Base-by-base conservation (phyloP, 2,888 invertebrate genomes). In the Rhingia campestris region DNA sequence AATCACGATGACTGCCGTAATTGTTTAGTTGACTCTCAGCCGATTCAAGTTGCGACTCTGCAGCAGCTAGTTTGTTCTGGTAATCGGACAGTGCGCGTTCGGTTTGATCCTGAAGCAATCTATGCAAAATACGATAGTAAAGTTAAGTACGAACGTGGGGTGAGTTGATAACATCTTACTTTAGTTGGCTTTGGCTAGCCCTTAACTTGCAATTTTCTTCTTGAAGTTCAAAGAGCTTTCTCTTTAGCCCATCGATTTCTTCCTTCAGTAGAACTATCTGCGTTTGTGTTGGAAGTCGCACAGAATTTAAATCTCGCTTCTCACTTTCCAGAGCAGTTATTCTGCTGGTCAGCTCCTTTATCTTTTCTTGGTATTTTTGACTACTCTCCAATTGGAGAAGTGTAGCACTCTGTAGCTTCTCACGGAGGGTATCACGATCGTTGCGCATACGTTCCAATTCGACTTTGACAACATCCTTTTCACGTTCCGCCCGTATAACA, bases 71-170 rank as follows among this genome's bases (percentile, higher is more conserved):
- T 90, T 95, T 95, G 89, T 93, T 93, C 90, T 96, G 95, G 72
- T 94, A 92, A 86, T 95, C 95, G 69, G 93, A 92, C 79, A 95
- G 92, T 53, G 95, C 94, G 88, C 94, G 93, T 90, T 96, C 96
- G 4, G 95, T 95, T 92, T 96, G 95, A 87, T 95, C 93, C 88
- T 96, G 95, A 59, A 96, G 92, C 86, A 94, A 93, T 90, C 96
- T 96, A 70, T 91, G 85, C 54, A 76, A 63, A 54, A 0, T 14
- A 53, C 14, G 49, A 9, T 32, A 39, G 41, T 22, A 39, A 14
- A 22, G 10, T 5, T 41, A 12, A 49, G 3, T 6, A 22, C 1
- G 9, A 7, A 6, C 41, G 30, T 9, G 4, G 2, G 7, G 22
- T 12, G n/a, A 22, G n/a, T 3, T 14, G 12, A 10, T 45, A 22